Evolutionary conservation across 1,140 invertebrate species (phyloP).

Genomic region (Sarcophaga peregrina): DNA sequence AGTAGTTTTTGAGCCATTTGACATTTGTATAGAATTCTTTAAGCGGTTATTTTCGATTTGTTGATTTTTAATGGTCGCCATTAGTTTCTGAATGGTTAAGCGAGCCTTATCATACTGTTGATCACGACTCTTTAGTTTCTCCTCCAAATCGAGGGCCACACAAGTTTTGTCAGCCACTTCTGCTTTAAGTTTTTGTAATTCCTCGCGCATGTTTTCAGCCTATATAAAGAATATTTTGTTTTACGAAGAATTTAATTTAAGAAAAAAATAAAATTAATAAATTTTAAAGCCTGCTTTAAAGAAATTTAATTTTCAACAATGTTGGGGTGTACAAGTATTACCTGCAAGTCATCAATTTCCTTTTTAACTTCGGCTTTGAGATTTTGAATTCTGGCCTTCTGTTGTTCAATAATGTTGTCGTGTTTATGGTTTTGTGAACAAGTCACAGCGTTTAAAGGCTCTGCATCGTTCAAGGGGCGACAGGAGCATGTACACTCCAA

Average conservation of each 20-base stretch:
- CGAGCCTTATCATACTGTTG: conserved; percentile 57
- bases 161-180: conserved; percentile 57
- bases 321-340: too few relatives aligned
- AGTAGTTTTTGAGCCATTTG: neutral
- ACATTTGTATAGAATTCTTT: conserved; percentile 14
- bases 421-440: too few relatives aligned
- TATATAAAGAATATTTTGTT: neutral
- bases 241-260: neutral
- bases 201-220: conserved; percentile 7
- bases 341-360: too few relatives aligned
- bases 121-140: conserved; percentile 54
- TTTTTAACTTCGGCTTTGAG: too few relatives aligned
- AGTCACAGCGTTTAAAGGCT: too few relatives aligned
- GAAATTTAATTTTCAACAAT: too few relatives aligned
- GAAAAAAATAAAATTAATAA: too few relatives aligned
- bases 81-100: conserved; percentile 60
- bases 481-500: too few relatives aligned
- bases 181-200: conserved; percentile 42
- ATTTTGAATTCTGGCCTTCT: too few relatives aligned
- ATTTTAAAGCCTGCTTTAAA: too few relatives aligned
- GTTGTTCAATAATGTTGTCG: too few relatives aligned
- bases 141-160: conserved; percentile 56
- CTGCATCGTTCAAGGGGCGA: too few relatives aligned
- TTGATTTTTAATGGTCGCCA: conserved; percentile 58
- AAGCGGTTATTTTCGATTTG: conserved; percentile 55